Conservation (phyloP, 2,888 invertebrate species). For the Dasypogon diadema region DNA sequence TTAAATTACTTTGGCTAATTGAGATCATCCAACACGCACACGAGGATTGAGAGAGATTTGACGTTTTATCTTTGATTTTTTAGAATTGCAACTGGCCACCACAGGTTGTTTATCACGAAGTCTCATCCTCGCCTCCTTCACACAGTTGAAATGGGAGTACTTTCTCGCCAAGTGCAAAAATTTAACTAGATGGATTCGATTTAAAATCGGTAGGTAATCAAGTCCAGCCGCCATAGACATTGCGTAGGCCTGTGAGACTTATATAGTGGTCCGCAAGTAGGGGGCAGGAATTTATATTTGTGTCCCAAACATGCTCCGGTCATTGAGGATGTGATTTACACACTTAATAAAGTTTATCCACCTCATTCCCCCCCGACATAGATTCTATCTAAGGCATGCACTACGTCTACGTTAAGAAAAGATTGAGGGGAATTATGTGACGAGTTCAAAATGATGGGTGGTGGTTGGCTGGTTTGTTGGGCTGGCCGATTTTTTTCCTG, state of each 20-base stretch:
- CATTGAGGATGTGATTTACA: constrained; percentile 21
- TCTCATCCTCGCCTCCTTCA: too few relatives aligned
- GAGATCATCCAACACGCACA: neutral
- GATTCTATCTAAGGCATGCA: constrained; percentile 14
- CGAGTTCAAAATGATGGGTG: constrained; percentile 13
- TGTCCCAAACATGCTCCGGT: neutral
- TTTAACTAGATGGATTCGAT: too few relatives aligned
- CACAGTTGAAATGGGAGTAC: too few relatives aligned
- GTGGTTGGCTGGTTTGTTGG: neutral
- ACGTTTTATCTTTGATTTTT: constrained; percentile 23
- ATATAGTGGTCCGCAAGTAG: too few relatives aligned
- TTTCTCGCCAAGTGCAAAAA: too few relatives aligned
- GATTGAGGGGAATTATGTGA: neutral
- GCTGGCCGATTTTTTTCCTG: constrained; percentile 22
- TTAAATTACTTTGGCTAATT: constrained; percentile 21
- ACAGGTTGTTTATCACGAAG: too few relatives aligned
- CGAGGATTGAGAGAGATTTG: neutral
- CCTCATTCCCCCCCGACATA: constrained; percentile 1
- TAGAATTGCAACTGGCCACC: too few relatives aligned
- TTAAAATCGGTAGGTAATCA: too few relatives aligned
- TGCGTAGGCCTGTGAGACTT: too few relatives aligned
- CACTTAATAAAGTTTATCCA: constrained; percentile 35
- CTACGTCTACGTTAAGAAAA: neutral
- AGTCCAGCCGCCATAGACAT: too few relatives aligned
- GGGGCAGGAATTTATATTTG: too few relatives aligned